Percentiles rank a stretch among this genome's conserved stretches.
Evolutionary conservation across 2,113 vertebrate genomes (phyloP).

Genomic region (Scophthalmus maximus): DNA sequence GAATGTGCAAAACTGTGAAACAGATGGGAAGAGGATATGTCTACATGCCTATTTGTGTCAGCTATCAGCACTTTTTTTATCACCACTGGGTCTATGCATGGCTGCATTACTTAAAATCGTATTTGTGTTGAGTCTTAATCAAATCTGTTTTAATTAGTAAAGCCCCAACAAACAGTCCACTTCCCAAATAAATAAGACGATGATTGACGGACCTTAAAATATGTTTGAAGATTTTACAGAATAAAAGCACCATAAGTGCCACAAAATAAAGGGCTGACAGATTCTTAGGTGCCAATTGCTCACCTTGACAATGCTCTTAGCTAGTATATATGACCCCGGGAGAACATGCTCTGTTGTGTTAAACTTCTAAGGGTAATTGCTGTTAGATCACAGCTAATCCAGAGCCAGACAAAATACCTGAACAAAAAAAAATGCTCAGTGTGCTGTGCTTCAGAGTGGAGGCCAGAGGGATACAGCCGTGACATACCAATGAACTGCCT

Average conservation of each 20-base stretch:
- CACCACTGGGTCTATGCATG: constrained; percentile 12
- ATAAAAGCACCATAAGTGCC: constrained; percentile 3
- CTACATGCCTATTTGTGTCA: constrained; percentile 22
- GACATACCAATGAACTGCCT: constrained; percentile 73
- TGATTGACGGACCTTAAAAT: constrained; percentile 1
- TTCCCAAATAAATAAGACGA: neutral
- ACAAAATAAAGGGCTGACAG: constrained; percentile 13
- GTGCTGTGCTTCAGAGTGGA: constrained; percentile 49
- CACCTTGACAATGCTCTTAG: constrained; percentile 46
- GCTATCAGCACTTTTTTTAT: constrained; percentile 30
- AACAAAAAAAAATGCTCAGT: constrained; percentile 49
- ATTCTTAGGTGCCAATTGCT: constrained; percentile 18
- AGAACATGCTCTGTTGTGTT: constrained; percentile 60
- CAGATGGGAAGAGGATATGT: constrained; percentile 39
- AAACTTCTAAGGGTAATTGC: constrained; percentile 74
- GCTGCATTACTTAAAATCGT: constrained; percentile 20
- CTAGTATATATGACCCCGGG: constrained; percentile 54
- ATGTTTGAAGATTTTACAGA: constrained; percentile 15
- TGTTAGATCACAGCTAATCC: constrained; percentile 78
- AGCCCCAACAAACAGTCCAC: constrained; percentile 14
- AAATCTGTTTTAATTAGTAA: constrained; percentile 29
- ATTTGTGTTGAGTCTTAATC: constrained; percentile 24
- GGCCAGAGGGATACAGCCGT: constrained; percentile 32
- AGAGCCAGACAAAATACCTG: constrained; percentile 71
- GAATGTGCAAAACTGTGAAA: constrained; percentile 43